Base-by-base conservation (phyloP, 2,113 vertebrate genomes). In the Engraulis encrasicolus region DNA sequence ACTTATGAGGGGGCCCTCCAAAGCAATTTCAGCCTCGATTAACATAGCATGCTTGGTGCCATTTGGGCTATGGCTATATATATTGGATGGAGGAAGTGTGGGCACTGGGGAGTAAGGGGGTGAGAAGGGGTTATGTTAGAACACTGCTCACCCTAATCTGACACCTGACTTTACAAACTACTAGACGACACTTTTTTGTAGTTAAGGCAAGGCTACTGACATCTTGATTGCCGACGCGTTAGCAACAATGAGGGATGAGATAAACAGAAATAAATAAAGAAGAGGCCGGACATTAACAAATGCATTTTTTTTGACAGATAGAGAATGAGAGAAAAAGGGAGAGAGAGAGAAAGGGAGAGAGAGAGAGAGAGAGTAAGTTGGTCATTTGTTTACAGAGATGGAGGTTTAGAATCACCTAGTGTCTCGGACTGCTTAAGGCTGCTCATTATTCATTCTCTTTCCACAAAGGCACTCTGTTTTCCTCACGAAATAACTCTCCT, bases 1-100 rank as follows among this genome's bases (percentile, higher is more conserved):
- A 96, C 96, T 97, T 97, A 96, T 96, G 95, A 96, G 95, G 96
- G 96, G 96, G 96, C 95, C 96, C 97, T 96, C 96, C 95, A 93
- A 96, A 95, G 96, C 96, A 96, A 96, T 97, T 96, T 95, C 95
- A 94, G 92, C 95, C 95, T 96, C 96, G 95, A 97, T 97, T 96
- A 96, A 95, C 95, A 95, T 93, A 91, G 92, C 94, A 91, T 92
- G 95, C 95, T 94, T 95, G 94, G 93, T 91, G 88, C 80, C 61
- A 95, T 96, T 94, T 95, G 93, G 93, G 92, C 94, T n/a, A 92
- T 96, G 95, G 96, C 96, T 96, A 96, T 96, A 96, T 96, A 96
- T 96, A 96, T 96, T 87, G 89, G 92, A 94, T 50, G 84, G 92
- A n/a, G n/a, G n/a, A n/a, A n/a, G n/a, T n/a, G n/a, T n/a, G 93